phyloP scores from a whole-genome alignment of 2,888 invertebrate species.

The Philaethria dido region DNA sequence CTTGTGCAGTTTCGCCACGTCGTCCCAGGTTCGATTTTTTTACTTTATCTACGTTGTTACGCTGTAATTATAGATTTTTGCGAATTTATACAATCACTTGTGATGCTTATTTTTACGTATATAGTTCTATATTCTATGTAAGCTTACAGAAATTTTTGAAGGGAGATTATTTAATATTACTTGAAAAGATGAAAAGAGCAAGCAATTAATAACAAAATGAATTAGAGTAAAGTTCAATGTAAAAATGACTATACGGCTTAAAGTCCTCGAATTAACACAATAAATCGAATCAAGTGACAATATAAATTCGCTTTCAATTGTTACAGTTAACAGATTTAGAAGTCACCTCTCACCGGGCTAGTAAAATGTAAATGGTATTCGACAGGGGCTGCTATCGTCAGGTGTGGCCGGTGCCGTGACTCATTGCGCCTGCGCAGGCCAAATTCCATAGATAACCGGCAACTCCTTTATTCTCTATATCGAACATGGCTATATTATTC shows the following conservation, averaged over 20 bases:
- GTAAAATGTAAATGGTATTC: conserved; percentile 63
- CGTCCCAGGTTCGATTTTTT: too few relatives aligned
- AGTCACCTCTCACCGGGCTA: conserved; percentile 46
- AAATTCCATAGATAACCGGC: conserved; percentile 78
- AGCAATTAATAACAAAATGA: neutral
- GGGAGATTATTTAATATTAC: too few relatives aligned
- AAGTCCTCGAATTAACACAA: conserved; percentile 5
- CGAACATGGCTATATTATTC: conserved; percentile 66
- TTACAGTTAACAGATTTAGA: conserved; percentile 42
- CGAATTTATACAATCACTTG: too few relatives aligned
- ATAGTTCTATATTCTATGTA: too few relatives aligned
- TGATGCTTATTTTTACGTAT: too few relatives aligned
- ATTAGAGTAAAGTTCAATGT: neutral
- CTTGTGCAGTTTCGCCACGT: too few relatives aligned
- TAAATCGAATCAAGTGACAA: conserved; percentile 26
- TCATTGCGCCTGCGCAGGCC: conserved; percentile 65
- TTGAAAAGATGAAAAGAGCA: too few relatives aligned
- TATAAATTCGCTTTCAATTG: conserved; percentile 43
- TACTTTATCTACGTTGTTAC: too few relatives aligned
- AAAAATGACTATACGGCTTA: neutral
- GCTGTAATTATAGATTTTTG: too few relatives aligned
- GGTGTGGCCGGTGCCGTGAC: conserved; percentile 76
- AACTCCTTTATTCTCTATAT: conserved; percentile 69
- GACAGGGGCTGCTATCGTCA: conserved; percentile 71
- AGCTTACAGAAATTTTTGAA: too few relatives aligned